Conservation (phyloP, 1,140 invertebrate genomes). For the Drosophila obscura region DNA sequence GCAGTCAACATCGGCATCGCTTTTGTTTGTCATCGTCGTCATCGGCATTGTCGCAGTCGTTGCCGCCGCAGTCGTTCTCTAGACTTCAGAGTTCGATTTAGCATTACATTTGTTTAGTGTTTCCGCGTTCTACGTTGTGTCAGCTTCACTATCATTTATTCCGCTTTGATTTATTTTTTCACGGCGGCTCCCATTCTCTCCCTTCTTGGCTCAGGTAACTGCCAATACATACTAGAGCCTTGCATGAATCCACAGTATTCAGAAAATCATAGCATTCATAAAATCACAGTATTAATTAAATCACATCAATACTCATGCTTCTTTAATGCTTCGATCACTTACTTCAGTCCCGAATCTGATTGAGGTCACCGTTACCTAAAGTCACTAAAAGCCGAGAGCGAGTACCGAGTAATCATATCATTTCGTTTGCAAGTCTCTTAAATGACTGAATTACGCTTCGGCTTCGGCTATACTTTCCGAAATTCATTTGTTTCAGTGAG, state of each 20-base stretch:
- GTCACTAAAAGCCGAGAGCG: too few relatives aligned
- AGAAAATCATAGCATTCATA: neutral
- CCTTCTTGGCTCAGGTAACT: conserved; percentile 6
- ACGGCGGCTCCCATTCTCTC: conserved; percentile 14
- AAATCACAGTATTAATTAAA: too few relatives aligned
- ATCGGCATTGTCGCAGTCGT: conserved; percentile 6
- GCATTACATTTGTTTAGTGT: conserved; percentile 57
- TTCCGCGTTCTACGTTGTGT: conserved; percentile 61
- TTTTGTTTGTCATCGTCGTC: conserved; percentile 1
- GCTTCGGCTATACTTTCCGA: too few relatives aligned
- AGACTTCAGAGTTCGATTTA: conserved; percentile 35
- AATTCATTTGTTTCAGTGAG: too few relatives aligned
- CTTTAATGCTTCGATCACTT: neutral
- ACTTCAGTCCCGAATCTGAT: too few relatives aligned
- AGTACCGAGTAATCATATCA: too few relatives aligned
- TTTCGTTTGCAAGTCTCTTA: too few relatives aligned
- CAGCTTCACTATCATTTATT: conserved; percentile 36
- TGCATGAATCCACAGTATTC: too few relatives aligned
- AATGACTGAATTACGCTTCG: too few relatives aligned
- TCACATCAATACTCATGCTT: neutral
- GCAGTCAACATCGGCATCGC: conserved; percentile 22
- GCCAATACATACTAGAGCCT: too few relatives aligned
- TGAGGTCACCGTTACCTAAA: too few relatives aligned
- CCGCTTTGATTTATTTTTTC: conserved; percentile 1
- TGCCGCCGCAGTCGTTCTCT: conserved; percentile 26